Evolutionary conservation across 1,140 invertebrate genomes (phyloP).

Genomic region (Argopecten irradians): DNA sequence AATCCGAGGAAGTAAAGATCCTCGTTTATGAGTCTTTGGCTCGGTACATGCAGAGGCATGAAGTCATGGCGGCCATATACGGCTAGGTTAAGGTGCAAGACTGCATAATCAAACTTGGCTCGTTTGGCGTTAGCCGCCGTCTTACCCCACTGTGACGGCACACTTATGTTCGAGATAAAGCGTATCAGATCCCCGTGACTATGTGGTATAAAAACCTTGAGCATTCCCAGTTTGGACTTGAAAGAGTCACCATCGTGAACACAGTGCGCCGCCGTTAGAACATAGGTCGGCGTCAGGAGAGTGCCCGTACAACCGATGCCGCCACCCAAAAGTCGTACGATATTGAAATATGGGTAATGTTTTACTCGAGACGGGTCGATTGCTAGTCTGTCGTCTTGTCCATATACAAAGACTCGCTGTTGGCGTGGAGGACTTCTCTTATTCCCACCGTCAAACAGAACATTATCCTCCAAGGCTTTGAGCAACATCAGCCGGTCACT

Average conservation of each 20-base stretch:
- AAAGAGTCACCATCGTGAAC: constrained; percentile 63
- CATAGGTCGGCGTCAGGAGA: constrained; percentile 62
- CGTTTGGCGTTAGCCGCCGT: constrained; percentile 28
- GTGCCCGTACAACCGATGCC: constrained; percentile 70
- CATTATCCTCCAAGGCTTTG: not conserved
- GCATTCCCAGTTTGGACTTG: constrained; percentile 58
- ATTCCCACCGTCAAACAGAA: not conserved
- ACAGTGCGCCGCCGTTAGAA: constrained; percentile 70
- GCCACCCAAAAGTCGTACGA: constrained; percentile 54
- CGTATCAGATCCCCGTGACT: constrained; percentile 57
- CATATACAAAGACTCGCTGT: not conserved
- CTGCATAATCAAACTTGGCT: constrained; percentile 63
- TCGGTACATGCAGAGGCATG: constrained; percentile 59
- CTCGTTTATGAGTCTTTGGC: constrained; percentile 47
- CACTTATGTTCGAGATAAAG: constrained; percentile 64
- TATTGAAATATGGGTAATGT: constrained; percentile 65
- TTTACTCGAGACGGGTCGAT: not conserved
- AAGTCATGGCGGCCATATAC: constrained; percentile 60
- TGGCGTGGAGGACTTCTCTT: not conserved
- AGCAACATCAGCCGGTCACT: not conserved
- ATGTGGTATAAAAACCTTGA: constrained; percentile 65
- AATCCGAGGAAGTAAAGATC: constrained; percentile 68
- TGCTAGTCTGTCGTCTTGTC: not conserved
- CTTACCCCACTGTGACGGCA: constrained; percentile 61
- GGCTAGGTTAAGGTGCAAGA: constrained; percentile 57